Evolutionary conservation across 2,113 vertebrate genomes (phyloP), one percentile per base, ranked within the genome.

Genomic region (Peucedramus taeniatus): DNA sequence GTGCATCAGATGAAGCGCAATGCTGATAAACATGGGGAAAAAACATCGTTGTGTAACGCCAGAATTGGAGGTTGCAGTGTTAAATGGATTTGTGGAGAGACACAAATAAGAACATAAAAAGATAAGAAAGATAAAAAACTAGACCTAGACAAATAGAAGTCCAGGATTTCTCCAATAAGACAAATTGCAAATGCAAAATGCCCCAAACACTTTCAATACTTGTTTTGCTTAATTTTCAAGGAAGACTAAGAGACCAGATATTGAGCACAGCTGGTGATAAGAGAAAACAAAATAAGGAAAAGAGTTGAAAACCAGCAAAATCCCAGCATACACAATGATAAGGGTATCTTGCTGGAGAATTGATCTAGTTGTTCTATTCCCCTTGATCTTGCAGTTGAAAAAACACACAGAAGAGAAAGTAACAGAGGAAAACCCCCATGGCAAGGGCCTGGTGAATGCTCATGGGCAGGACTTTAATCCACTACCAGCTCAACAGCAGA

Each of bases 401-500:
- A 84, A 84, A 26, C 4, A 26, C 4, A 15, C 19, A 54, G 5
- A 39, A 33, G 23, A 65, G 42, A 77, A 75, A 54, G 15, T 0
- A 65, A 40, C 8, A 65, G 33, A 37, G 68, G 31, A 28, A 51
- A 17, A 1, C 0, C 9, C 10, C 15, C 10, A 8, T 1, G 19
- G 35, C 20, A 61, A 45, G 4, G 10, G 12, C 20, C 42, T 61
- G n/a, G 27, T 2, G 6, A 59, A 35, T 0, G 2, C 39, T 47
- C 20, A 8, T 31, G 22, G 3, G 11, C 30, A 37, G 50, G 13
- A 30, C 39, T 91, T 81, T 50, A 11, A 70, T 54, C 45, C 60
- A 8, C 17, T 30, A 19, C 3, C 2, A 81, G 3, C 33, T 30
- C 51, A 45, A 57, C 26, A 74, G 47, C 27, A 66, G 5, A 50